Evolutionary conservation across 2,888 invertebrate genomes (phyloP), one percentile per base, ranked within the genome.

Genomic region (Atrina japonica): DNA sequence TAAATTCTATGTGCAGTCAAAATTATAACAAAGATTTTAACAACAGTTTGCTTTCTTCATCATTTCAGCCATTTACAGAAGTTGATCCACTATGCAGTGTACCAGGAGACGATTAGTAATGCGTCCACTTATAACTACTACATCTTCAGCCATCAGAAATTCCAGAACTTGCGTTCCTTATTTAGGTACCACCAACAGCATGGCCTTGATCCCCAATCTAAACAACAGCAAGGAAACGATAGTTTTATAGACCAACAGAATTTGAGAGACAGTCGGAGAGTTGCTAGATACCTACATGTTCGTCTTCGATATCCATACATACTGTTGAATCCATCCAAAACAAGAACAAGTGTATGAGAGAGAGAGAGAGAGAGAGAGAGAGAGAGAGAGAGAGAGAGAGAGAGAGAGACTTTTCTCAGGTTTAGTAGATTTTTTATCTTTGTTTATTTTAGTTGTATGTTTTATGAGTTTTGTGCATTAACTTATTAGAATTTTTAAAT

Each of bases 11-110:
- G n/a, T n/a, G n/a, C n/a, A n/a, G n/a, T n/a, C n/a, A n/a, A n/a
- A n/a, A n/a, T n/a, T n/a, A n/a, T n/a, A n/a, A n/a, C n/a, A n/a
- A n/a, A n/a, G n/a, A n/a, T n/a, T n/a, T n/a, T n/a, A n/a, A n/a
- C n/a, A n/a, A n/a, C n/a, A n/a, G n/a, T n/a, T n/a, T n/a, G n/a
- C n/a, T n/a, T n/a, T n/a, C n/a, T n/a, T n/a, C n/a, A n/a, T n/a
- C n/a, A 23, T 67, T 60, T 21, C 67, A 67, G 67, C 25, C 67
- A 67, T n/a, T 23, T 67, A 45, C 30, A 60, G 16, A 67, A 60
- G 29, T 23, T 67, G 29, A 52, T 67, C 30, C 67, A 67, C 21
- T 67, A 67, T 18, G 67, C 60, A 0, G 43, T 67, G 23, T 67
- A 60, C 30, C 21, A 52, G 23, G 47, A 53, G 6, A 41, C 35